A percentile compares a stretch with the other conserved stretches of the same genome.
Conservation (phyloP, 2,113 vertebrate genomes). For the Scytalopus superciliaris region DNA sequence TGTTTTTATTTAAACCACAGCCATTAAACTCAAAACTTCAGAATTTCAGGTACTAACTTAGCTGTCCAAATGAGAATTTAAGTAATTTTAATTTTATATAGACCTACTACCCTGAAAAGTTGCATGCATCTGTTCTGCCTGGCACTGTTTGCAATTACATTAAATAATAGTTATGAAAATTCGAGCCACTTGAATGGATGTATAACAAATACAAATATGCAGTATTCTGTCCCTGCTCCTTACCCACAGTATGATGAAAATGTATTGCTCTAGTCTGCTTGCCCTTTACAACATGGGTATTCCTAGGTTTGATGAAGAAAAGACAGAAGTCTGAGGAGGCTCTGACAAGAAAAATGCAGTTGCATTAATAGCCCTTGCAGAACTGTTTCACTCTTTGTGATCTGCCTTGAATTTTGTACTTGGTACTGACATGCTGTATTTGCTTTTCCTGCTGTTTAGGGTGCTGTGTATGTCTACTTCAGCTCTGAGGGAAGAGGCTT, state of each 20-base stretch:
- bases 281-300: background rate
- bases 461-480: constrained; percentile 76
- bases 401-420: background rate
- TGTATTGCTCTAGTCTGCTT: background rate
- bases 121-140: background rate
- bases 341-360: background rate
- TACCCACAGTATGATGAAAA: background rate
- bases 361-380: background rate
- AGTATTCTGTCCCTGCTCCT: background rate
- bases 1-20: background rate
- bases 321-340: background rate
- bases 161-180: background rate
- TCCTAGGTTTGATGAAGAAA: background rate
- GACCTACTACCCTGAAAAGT: background rate
- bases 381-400: background rate
- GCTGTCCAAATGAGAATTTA: background rate
- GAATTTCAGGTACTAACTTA: background rate
- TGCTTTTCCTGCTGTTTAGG: constrained; percentile 48
- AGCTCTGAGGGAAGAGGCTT: constrained; percentile 47
- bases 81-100: background rate
- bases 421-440: background rate
- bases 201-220: background rate
- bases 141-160: background rate
- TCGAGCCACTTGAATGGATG: background rate
- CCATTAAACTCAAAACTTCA: background rate